phyloP scores from a whole-genome alignment of 1,140 invertebrate genomes.

The Delia radicum region DNA sequence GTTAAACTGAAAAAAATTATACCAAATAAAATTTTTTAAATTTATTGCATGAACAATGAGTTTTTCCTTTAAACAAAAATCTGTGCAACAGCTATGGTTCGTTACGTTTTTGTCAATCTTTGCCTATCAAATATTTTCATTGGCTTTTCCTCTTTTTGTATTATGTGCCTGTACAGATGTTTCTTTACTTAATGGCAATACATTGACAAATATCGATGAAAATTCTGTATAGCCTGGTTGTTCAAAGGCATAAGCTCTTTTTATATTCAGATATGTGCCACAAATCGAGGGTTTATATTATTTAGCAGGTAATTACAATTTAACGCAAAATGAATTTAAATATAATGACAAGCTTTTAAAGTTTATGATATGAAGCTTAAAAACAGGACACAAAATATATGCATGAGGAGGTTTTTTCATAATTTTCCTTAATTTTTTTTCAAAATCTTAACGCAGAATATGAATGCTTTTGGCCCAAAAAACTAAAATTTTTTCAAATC shows the following conservation, averaged over 20 bases:
- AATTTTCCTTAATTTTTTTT: too few species aligned
- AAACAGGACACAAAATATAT: too few species aligned
- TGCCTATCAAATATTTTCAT: background rate
- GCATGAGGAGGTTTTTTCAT: too few species aligned
- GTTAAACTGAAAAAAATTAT: background rate
- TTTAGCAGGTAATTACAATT: too few species aligned
- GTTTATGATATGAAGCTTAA: too few species aligned
- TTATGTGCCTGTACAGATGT: background rate
- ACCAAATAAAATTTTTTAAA: background rate
- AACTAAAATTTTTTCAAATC: too few species aligned
- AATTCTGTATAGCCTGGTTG: background rate
- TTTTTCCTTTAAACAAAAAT: background rate
- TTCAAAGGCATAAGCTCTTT: background rate
- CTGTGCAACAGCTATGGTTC: background rate
- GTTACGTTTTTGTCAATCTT: conserved; percentile 4
- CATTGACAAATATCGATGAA: background rate
- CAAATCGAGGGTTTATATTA: background rate
- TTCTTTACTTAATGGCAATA: background rate
- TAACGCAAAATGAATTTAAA: too few species aligned
- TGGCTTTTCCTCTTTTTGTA: background rate
- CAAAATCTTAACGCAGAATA: too few species aligned
- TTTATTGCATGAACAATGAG: background rate
- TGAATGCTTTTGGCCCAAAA: too few species aligned
- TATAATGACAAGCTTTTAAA: too few species aligned
- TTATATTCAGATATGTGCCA: background rate